phyloP scores from a whole-genome alignment of 2,797 vertebrate species.

The Hoplostethus atlanticus region DNA sequence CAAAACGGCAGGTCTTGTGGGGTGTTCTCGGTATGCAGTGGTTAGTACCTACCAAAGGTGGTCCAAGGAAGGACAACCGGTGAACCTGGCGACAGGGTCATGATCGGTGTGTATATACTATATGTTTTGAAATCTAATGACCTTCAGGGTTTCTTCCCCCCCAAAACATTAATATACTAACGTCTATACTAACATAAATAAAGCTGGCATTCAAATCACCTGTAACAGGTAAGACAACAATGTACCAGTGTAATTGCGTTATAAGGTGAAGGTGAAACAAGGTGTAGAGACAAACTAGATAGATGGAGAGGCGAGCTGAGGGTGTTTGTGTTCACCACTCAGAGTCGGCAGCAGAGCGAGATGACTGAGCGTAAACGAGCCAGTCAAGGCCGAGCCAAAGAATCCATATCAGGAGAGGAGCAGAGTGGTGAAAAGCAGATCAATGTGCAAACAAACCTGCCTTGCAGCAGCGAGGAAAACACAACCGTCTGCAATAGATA shows the following conservation, averaged over 20 bases:
- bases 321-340: conserved; percentile 55
- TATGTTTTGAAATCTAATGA: no score
- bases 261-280: conserved; percentile 38
- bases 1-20: no score
- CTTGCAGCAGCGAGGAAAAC: conserved; percentile 35
- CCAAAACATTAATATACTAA: no score
- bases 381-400: conserved; percentile 62
- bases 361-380: conserved; percentile 61
- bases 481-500: conserved; percentile 23
- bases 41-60: no score
- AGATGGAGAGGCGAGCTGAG: conserved; percentile 18
- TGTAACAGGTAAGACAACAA: neutral
- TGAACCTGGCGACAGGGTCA: no score
- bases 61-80: no score
- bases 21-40: no score
- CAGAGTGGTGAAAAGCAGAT: conserved; percentile 60
- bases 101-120: no score
- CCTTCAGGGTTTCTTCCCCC: no score
- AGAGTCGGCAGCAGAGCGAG: conserved; percentile 50
- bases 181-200: neutral
- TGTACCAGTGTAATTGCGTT: conserved; percentile 10
- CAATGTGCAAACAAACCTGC: conserved; percentile 61
- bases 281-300: conserved; percentile 4
- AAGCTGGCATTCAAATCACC: conserved; percentile 20
- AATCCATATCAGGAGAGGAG: conserved; percentile 67